These are phyloP conservation scores for Myotis yumanensis DNA, from an alignment of 2,113 vertebrate species.

Conservation along the genomic window DNA sequence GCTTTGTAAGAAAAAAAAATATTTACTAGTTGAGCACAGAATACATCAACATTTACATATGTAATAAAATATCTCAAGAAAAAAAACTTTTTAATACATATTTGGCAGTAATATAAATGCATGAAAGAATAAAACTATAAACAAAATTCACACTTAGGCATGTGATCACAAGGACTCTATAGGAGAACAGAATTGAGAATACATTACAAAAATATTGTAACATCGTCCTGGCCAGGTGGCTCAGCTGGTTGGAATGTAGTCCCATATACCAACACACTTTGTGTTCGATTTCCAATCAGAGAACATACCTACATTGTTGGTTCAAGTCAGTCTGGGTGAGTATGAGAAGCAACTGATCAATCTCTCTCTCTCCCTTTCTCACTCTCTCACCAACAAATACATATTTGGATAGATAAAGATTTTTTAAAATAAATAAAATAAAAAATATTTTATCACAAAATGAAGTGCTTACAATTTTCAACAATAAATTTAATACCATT, in stretches of 20 bases:
- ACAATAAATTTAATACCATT: conserved; percentile 57
- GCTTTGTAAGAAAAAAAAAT: conserved; percentile 33
- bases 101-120: not conserved
- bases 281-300: not conserved
- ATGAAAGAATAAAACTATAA: conserved; percentile 31
- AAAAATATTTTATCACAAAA: conserved; percentile 21
- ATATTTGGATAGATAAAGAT: not conserved
- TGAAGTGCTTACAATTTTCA: conserved; percentile 33
- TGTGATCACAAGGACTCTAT: conserved; percentile 26
- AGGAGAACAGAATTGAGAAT: not conserved
- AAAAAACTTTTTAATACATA: conserved; percentile 37
- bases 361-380: not conserved
- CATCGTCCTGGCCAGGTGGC: not conserved
- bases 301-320: not conserved
- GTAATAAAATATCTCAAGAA: conserved; percentile 37
- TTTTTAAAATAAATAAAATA: not conserved
- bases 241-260: not conserved
- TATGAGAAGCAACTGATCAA: not conserved
- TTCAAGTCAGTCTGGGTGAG: not conserved
- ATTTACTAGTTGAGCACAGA: conserved; percentile 39
- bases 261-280: not conserved
- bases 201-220: not conserved
- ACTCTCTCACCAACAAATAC: not conserved
- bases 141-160: not conserved
- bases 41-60: not conserved